Evolutionary conservation across 2,113 vertebrate genomes (phyloP), one percentile per base, ranked within the genome.

Genomic region (Phycodurus eques): DNA sequence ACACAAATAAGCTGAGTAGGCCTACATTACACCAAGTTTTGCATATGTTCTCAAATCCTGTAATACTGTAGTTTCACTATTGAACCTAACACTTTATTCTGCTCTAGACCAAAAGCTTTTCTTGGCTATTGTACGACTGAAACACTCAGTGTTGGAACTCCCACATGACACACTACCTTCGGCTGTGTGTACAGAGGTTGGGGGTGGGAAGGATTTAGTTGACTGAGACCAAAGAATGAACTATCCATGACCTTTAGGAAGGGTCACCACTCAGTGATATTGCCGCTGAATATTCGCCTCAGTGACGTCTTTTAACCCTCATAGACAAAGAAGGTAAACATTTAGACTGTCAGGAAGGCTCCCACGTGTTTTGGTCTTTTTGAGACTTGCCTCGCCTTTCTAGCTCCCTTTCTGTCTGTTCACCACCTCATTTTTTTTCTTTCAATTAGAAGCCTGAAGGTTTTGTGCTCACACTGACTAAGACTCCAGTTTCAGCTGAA

Each of bases 251-350:
- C 91, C 89, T 85, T 78, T 79, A 70, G 43, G 73, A 71, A 65
- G 75, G 84, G 87, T 87, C 85, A 84, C 71, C 80, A 73, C 68
- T 82, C 83, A 73, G 85, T 81, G 79, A 86, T 80, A 81, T 75
- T 17, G 43, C 80, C 71, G 66, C 73, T 88, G 86, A 89, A 89
- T 85, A 87, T 85, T 89, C 81, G 22, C 74, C 84, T 76, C 88
- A 88, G 88, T 88, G 87, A 91, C 83, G 84, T 75, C 82, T 86
- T 87, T 88, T 85, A 90, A 88, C 81, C 78, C 80, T 81, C 20
- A 61, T 78, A 86, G 80, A 79, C 77, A 87, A 88, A 88, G 84
- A 75, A 76, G 82, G 78, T 69, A 84, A 87, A 86, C 79, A 87
- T 83, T 81, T 81, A 87, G 27, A 82, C 84, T 61, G 73, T 86